Evolutionary conservation across 2,888 invertebrate genomes (phyloP).

Genomic region (Xiphydria camelus): DNA sequence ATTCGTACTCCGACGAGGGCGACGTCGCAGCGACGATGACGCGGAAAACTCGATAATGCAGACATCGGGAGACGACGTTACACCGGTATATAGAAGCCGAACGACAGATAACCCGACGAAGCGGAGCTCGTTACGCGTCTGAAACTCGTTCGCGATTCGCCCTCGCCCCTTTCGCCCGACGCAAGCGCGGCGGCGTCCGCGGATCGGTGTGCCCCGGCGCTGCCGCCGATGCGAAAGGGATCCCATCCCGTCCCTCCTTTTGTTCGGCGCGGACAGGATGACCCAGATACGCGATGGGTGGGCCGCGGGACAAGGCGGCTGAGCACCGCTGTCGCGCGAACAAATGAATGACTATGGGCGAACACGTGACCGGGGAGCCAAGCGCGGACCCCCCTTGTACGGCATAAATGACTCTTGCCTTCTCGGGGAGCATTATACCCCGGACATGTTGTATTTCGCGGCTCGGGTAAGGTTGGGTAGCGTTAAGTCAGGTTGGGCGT

Average conservation of each 20-base stretch:
- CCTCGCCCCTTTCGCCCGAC: not conserved
- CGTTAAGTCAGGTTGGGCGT: constrained; percentile 18
- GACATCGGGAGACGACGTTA: too few relatives aligned
- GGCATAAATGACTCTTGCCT: constrained; percentile 36
- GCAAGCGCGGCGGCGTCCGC: not conserved
- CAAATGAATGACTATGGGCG: constrained; percentile 52
- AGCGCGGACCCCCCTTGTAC: constrained; percentile 25
- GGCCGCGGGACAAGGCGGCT: constrained; percentile 21
- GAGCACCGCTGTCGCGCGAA: constrained; percentile 43
- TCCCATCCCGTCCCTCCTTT: too few relatives aligned
- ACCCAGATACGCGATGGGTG: constrained; percentile 31
- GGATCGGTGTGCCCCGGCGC: too few relatives aligned
- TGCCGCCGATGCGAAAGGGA: not conserved
- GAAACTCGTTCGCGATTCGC: not conserved
- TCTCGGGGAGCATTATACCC: constrained; percentile 24
- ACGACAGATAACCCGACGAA: too few relatives aligned
- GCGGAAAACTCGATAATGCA: too few relatives aligned
- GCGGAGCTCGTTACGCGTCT: not conserved
- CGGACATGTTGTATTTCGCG: constrained; percentile 19
- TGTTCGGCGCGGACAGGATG: constrained; percentile 18
- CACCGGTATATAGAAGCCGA: too few relatives aligned
- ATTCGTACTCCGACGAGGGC: too few relatives aligned
- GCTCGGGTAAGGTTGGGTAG: constrained; percentile 23
- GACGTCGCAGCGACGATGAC: too few relatives aligned
- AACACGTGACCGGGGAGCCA: constrained; percentile 48